Percentiles rank a stretch among this genome's conserved stretches.
phyloP scores from a whole-genome alignment of 2,113 vertebrate genomes.

The Penelope pileata region DNA sequence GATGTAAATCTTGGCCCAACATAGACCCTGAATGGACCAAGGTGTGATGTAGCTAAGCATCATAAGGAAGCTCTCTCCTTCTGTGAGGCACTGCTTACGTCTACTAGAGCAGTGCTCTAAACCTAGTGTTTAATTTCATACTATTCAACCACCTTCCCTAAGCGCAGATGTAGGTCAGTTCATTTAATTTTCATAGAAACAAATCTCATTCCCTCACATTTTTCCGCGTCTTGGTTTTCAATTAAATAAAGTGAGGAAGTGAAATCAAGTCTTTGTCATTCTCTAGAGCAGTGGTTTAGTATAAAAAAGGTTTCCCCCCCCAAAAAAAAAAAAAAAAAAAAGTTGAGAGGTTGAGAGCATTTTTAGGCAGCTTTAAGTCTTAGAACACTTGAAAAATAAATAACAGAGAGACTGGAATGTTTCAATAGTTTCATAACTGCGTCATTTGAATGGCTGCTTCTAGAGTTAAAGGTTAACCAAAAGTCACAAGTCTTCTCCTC shows the following conservation, averaged over 20 bases:
- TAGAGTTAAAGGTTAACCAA: not conserved
- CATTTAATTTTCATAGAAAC: not conserved
- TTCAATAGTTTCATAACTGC: not conserved
- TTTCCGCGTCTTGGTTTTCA: not conserved
- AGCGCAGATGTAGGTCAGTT: not conserved
- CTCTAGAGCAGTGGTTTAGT: not conserved
- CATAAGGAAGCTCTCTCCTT: not conserved
- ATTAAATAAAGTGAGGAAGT: not conserved
- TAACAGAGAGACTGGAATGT: not conserved
- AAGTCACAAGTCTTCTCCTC: not conserved
- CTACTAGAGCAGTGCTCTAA: not conserved
- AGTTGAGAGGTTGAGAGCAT: not conserved
- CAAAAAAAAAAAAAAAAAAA: not conserved
- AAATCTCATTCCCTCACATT: not conserved
- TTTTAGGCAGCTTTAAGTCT: not conserved
- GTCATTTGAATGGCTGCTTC: not conserved
- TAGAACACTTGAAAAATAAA: not conserved
- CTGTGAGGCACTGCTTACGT: not conserved
- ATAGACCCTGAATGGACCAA: accelerated
- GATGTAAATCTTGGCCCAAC: not conserved
- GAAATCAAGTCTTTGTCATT: not conserved
- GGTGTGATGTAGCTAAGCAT: not conserved
- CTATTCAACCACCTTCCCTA: not conserved
- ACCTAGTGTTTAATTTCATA: not conserved
- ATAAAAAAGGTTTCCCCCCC: not conserved